Conservation (phyloP, 2,113 vertebrate genomes). For the Chunga burmeisteri region DNA sequence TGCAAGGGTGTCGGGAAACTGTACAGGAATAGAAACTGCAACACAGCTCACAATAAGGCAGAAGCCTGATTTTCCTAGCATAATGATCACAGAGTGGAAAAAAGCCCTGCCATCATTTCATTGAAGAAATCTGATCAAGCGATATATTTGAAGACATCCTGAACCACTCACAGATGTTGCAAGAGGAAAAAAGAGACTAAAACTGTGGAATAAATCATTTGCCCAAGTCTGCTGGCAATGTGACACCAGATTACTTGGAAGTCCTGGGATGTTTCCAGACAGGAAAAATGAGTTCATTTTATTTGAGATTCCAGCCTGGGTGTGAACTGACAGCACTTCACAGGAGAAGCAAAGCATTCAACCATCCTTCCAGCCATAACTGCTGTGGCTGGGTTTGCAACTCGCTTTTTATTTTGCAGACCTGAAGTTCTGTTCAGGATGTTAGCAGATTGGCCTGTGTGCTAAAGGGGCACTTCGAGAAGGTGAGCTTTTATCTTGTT, state of each 20-base stretch:
- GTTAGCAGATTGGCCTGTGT: neutral
- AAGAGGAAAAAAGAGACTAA: neutral
- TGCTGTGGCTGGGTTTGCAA: neutral
- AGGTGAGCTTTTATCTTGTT: neutral
- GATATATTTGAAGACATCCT: neutral
- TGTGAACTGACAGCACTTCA: neutral
- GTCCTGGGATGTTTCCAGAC: constrained; percentile 9
- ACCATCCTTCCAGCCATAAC: neutral
- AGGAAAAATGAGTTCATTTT: neutral
- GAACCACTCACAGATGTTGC: neutral
- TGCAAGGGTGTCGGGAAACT: neutral
- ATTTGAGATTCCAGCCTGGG: neutral
- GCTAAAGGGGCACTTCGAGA: neutral
- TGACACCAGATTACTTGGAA: constrained; percentile 9
- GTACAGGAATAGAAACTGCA: neutral
- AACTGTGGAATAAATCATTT: neutral
- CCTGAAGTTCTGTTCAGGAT: neutral
- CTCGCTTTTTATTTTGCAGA: neutral
- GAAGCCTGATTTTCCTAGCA: neutral
- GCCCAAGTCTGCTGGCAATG: neutral
- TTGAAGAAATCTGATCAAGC: neutral
- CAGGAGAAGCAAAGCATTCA: neutral
- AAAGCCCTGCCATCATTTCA: neutral
- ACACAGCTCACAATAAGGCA: neutral
- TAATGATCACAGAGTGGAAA: neutral